These are phyloP conservation scores for Andrena trimmerana DNA, from an alignment of 2,888 invertebrate species.

Conservation along the genomic window DNA sequence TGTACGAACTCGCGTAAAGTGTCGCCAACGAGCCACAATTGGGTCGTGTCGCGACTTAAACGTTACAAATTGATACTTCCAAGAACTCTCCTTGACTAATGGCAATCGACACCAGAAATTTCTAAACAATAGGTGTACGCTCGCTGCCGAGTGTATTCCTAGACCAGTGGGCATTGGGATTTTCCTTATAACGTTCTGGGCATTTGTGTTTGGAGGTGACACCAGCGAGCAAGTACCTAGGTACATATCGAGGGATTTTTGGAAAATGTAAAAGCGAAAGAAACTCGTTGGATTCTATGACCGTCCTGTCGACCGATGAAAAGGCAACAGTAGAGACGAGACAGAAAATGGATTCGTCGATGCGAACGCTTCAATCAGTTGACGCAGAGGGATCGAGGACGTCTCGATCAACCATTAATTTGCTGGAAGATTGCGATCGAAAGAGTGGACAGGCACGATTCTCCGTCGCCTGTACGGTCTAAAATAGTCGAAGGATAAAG, in stretches of 20 bases:
- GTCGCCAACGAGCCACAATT: conserved; percentile 65
- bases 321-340: background rate
- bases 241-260: background rate
- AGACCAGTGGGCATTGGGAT: background rate
- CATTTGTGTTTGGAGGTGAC: too few relatives aligned
- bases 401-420: conserved; percentile 51
- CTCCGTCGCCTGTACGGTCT: conserved; percentile 47
- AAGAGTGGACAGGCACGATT: conserved; percentile 57
- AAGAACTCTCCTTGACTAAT: conserved; percentile 41
- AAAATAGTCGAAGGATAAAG: conserved; percentile 51
- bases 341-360: conserved; percentile 15
- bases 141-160: background rate
- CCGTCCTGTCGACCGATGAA: background rate
- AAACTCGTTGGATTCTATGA: background rate
- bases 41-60: conserved; percentile 61
- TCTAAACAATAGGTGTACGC: background rate
- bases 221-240: too few relatives aligned
- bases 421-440: conserved; percentile 38
- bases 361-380: background rate
- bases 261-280: background rate
- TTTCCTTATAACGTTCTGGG: background rate
- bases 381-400: background rate
- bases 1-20: conserved; percentile 60
- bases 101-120: background rate
- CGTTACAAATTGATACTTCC: conserved; percentile 58